Evolutionary conservation across 2,797 vertebrate genomes (phyloP).

Genomic region (Acipenser transmontanus): DNA sequence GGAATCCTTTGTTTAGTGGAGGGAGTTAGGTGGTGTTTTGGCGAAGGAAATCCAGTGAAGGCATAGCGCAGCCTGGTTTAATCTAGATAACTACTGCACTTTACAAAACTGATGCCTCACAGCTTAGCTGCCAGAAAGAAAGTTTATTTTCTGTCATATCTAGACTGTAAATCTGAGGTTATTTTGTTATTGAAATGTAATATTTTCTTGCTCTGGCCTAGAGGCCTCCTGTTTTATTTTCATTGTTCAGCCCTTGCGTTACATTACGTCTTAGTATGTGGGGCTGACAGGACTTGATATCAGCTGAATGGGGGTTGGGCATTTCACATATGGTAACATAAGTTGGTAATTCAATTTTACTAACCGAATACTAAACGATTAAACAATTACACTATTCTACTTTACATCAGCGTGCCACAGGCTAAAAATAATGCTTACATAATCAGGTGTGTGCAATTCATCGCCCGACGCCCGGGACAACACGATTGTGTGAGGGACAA

Average conservation of each 20-base stretch:
- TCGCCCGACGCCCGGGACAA: too few species aligned
- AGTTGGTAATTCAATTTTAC: too few species aligned
- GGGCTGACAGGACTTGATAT: neutral
- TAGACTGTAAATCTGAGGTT: neutral
- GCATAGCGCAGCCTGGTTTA: too few species aligned
- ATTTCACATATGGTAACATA: neutral
- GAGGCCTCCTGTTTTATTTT: conserved; percentile 2
- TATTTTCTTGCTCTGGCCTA: neutral
- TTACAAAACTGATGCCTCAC: neutral
- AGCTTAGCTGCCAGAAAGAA: neutral
- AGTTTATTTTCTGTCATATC: conserved; percentile 1
- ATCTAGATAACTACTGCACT: neutral
- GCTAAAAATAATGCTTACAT: too few species aligned
- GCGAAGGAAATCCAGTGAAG: too few species aligned
- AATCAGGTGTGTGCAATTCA: too few species aligned
- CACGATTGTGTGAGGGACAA: too few species aligned
- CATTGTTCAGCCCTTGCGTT: neutral
- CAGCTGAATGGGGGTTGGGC: neutral
- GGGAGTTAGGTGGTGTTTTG: too few species aligned
- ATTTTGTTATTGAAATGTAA: conserved; percentile 3
- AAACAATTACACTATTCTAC: too few species aligned
- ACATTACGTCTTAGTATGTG: conserved; percentile 1
- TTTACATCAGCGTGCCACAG: too few species aligned
- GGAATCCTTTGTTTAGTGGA: too few species aligned
- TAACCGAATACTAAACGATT: too few species aligned